phyloP scores from a whole-genome alignment of 2,797 vertebrate genomes.

The Sandelia bainsii region DNA sequence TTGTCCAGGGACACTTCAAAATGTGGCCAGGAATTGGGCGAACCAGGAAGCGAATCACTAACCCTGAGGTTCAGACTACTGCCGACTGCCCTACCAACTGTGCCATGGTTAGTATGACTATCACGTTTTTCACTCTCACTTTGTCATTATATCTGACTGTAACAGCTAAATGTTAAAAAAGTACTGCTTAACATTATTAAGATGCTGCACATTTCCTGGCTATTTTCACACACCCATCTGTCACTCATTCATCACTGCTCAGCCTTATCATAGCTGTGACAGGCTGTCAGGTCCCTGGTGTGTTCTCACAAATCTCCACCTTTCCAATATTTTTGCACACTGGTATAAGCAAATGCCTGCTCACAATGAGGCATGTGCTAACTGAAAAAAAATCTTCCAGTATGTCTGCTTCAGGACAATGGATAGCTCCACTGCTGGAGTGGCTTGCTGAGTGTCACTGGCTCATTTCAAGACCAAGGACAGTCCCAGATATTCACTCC shows the following conservation, averaged over 20 bases:
- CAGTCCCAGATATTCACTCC: conserved; percentile 31
- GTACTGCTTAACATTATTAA: conserved; percentile 24
- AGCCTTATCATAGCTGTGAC: conserved; percentile 62
- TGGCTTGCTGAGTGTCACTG: conserved; percentile 29
- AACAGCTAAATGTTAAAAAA: conserved; percentile 12
- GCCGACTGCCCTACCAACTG: no score
- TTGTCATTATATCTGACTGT: conserved; percentile 16
- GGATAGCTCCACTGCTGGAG: conserved; percentile 49
- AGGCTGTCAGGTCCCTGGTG: conserved; percentile 60
- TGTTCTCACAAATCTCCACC: conserved; percentile 60
- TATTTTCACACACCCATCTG: conserved; percentile 61
- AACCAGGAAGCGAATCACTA: no score
- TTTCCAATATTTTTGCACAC: conserved; percentile 37
- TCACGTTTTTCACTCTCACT: conserved; percentile 2
- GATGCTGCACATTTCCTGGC: conserved; percentile 43
- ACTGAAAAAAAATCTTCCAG: conserved; percentile 21
- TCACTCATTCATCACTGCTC: conserved; percentile 73
- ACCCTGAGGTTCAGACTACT: no score
- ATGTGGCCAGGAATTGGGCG: no score
- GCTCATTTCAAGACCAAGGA: conserved; percentile 68
- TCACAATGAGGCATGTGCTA: conserved; percentile 11
- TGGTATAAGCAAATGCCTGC: conserved; percentile 40
- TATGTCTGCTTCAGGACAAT: conserved; percentile 46
- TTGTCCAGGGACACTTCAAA: no score
- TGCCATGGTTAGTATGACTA: neutral